A percentile compares a stretch with the other conserved stretches of the same genome.
Conservation (phyloP, 1,140 invertebrate species). For the Neotoxoptera formosana region DNA sequence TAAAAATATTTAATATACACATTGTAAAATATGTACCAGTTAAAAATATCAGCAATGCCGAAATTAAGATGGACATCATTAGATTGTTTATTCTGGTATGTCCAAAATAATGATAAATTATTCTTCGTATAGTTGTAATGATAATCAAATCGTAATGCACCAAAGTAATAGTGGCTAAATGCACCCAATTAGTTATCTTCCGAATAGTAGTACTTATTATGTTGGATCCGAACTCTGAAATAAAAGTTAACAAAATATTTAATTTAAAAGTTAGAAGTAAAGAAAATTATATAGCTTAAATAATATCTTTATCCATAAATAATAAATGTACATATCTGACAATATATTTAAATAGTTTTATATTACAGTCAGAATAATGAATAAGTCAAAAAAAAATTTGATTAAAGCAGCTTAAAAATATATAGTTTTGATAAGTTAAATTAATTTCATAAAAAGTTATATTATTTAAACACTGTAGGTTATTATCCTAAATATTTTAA, state of each 20-base stretch:
- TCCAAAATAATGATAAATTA: conserved; percentile 12
- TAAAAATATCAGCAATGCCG: conserved; percentile 10
- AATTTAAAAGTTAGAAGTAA: neutral
- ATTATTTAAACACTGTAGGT: too few relatives aligned
- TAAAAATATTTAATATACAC: neutral
- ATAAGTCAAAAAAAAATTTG: neutral
- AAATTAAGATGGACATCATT: neutral
- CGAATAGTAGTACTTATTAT: conserved; percentile 30
- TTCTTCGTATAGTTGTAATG: conserved; percentile 10
- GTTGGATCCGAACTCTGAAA: conserved; percentile 44
- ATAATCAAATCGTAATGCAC: conserved; percentile 37
- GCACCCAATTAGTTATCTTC: conserved; percentile 39
- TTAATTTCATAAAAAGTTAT: neutral
- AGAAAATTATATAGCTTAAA: neutral
- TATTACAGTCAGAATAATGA: neutral
- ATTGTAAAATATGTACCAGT: conserved; percentile 7
- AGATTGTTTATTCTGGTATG: neutral
- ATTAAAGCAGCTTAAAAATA: neutral
- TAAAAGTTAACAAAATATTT: neutral
- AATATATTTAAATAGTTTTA: neutral
- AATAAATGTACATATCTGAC: conserved; percentile 4
- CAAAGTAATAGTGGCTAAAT: conserved; percentile 23
- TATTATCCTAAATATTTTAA: neutral
- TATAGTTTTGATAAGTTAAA: neutral
- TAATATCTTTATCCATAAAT: neutral